These are phyloP conservation scores for Siderastrea radians DNA, from an alignment of 92 coral and sea anemone genomes.

Conservation along the genomic window DNA sequence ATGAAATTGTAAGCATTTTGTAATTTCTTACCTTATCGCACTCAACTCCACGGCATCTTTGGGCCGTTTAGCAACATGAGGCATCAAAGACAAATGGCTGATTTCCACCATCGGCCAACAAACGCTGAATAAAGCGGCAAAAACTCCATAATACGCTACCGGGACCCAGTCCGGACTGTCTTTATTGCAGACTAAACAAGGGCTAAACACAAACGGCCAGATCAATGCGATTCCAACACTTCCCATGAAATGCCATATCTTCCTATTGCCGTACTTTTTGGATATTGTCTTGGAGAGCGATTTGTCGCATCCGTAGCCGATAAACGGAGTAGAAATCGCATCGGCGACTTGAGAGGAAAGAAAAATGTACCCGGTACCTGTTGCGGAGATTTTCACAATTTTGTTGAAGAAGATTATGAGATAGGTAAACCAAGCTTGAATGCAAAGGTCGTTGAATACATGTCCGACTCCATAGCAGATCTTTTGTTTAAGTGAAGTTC, in stretches of 20 bases:
- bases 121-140: conserved; percentile 77
- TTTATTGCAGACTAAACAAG: conserved; percentile 77
- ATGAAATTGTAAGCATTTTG: background rate
- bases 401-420: conserved; percentile 86
- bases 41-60: conserved; percentile 86
- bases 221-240: conserved; percentile 82
- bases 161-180: conserved; percentile 75
- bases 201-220: conserved; percentile 91
- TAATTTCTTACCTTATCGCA: conserved; percentile 79
- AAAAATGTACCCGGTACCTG: conserved; percentile 81
- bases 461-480: conserved; percentile 91
- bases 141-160: conserved; percentile 71
- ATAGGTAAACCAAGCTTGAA: conserved; percentile 94
- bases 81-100: conserved; percentile 91
- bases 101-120: conserved; percentile 97
- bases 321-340: conserved; percentile 85
- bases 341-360: conserved; percentile 88
- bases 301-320: conserved; percentile 91
- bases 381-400: conserved; percentile 76
- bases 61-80: conserved; percentile 80
- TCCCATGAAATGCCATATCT: conserved; percentile 90
- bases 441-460: conserved; percentile 91
- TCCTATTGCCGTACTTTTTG: conserved; percentile 81
- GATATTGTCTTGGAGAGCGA: conserved; percentile 70
- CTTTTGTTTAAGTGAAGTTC: conserved; percentile 85